Base-by-base conservation (phyloP, 2,888 invertebrate genomes). In the Pemphredon lugubris region DNA sequence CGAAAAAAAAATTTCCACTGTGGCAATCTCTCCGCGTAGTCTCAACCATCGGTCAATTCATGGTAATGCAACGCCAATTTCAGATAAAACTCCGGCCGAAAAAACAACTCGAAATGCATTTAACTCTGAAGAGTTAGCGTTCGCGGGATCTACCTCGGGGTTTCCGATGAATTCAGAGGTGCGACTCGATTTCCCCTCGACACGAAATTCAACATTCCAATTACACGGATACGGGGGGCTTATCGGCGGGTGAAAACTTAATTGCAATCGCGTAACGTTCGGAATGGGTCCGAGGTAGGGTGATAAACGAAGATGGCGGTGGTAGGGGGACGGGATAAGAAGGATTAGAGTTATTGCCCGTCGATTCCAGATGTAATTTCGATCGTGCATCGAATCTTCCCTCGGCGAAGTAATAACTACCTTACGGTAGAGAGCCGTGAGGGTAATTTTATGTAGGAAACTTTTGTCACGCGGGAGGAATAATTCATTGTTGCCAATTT, bases 151-250 rank as follows among this genome's bases (percentile, higher is more conserved):
- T 26, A 3, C 26, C 26, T 45, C 23, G 23, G 30, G 32, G 26
- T 18, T 34, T n/a, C n/a, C 5, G 23, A 7, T 18, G 34, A 65
- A 37, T 44, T n/a, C 44, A 14, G 23, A 45, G 23, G 45, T 11
- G 2, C 11, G 4, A 13, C 23, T 11, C 13, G 26, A n/a, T n/a
- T n/a, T 26, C n/a, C 39, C 23, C 13, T 30, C 34, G 23, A 3
- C 34, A 39, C 23, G 51, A 53, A 55, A 73, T 74, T 73, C 65
- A 67, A 78, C 79, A 67, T 81, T 79, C 59, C 82, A 78, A 79
- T 81, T 72, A 82, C 72, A 64, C 50, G 70, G 40, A 66, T 42
- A 44, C 51, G 44, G 47, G n/a, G 44, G 60, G 68, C 69, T 73
- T 58, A 66, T 74, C 66, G 47, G 20, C 55, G 34, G 68, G 67